Evolutionary conservation across 1,140 invertebrate genomes (phyloP).

Genomic region (Phortica variegata): DNA sequence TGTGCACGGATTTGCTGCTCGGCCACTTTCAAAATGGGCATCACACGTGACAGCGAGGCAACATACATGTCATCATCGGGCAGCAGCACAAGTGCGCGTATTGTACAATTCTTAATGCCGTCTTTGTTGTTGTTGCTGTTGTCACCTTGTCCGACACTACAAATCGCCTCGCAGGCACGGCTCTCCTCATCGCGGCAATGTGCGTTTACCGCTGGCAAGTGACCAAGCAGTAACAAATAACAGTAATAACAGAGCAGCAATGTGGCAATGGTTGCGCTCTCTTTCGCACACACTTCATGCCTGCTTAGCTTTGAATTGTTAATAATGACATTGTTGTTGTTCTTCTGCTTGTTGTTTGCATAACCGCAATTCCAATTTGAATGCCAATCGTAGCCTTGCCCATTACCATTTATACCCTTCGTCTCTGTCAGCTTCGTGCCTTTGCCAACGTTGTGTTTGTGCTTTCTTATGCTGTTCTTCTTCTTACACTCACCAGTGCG

Average conservation of each 20-base stretch:
- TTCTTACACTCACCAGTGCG: not conserved
- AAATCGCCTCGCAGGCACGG: slow-evolving; percentile 59
- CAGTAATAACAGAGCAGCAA: not conserved
- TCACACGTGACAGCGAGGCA: slow-evolving; percentile 59
- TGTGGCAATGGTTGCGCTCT: not conserved
- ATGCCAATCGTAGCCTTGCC: slow-evolving; percentile 2
- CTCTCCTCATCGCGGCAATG: slow-evolving; percentile 57
- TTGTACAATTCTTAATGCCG: slow-evolving; percentile 54
- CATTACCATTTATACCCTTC: no score
- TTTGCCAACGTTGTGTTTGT: no score
- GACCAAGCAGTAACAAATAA: slow-evolving; percentile 9
- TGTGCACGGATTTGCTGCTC: slow-evolving; percentile 58
- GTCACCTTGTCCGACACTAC: no score
- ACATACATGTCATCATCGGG: slow-evolving; percentile 60
- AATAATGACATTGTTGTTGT: slow-evolving; percentile 2
- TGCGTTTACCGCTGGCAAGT: slow-evolving; percentile 8
- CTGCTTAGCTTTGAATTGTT: no score
- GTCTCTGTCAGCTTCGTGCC: no score
- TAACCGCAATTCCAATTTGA: slow-evolving; percentile 9
- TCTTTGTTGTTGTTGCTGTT: slow-evolving; percentile 20
- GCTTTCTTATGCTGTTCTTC: slow-evolving; percentile 9
- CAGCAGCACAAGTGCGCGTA: slow-evolving; percentile 62
- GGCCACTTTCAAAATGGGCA: slow-evolving; percentile 64
- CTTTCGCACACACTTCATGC: no score
- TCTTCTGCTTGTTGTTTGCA: not conserved